These are phyloP conservation scores for Meteorus colon DNA, from an alignment of 2,888 invertebrate genomes.

Conservation along the genomic window DNA sequence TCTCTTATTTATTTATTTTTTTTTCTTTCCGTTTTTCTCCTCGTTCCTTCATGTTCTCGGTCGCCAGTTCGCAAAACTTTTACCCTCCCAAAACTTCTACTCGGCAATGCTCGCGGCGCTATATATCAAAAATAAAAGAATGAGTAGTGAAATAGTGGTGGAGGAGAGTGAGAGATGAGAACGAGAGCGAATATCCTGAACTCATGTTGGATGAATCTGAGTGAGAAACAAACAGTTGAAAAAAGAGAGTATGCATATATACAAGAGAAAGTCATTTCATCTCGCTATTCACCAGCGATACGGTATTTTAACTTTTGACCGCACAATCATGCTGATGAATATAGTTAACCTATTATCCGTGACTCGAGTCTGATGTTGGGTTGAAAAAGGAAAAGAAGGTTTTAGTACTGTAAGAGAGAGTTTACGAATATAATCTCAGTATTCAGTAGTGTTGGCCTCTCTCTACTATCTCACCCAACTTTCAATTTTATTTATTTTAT, in stretches of 20 bases:
- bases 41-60: constrained; percentile 16
- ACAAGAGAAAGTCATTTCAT: constrained; percentile 8
- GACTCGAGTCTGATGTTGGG: constrained; percentile 10
- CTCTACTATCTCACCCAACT: not conserved
- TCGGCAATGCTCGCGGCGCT: constrained; percentile 32
- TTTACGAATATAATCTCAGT: not conserved
- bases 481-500: not conserved
- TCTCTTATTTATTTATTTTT: constrained; percentile 26
- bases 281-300: constrained; percentile 28
- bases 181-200: constrained; percentile 38
- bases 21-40: constrained; percentile 36
- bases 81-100: constrained; percentile 41
- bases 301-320: constrained; percentile 39
- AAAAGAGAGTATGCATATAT: not conserved
- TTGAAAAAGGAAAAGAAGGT: not conserved
- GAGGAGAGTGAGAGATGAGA: no score
- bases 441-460: not conserved
- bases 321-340: constrained; percentile 28
- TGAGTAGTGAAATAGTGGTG: not conserved
- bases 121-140: constrained; percentile 1
- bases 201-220: constrained; percentile 20
- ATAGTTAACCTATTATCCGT: constrained; percentile 40
- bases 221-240: constrained; percentile 26
- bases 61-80: constrained; percentile 27
- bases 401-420: not conserved